These are phyloP conservation scores for Zapus hudsonius DNA, from an alignment of 2,113 vertebrate genomes.

Conservation along the genomic window DNA sequence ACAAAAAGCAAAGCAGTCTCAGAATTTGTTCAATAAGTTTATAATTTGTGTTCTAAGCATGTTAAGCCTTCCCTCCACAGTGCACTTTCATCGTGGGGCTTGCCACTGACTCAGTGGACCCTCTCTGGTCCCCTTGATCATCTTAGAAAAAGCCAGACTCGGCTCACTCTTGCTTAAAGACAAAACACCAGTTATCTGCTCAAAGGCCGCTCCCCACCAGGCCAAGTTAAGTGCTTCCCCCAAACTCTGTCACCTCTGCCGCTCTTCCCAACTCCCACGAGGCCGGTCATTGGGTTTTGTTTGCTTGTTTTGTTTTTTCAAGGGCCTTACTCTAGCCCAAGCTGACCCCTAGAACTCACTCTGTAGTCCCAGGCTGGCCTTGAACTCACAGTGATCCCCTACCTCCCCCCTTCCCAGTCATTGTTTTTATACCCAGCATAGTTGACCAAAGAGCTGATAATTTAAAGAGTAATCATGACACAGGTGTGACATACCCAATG, in stretches of 20 bases:
- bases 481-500: background rate
- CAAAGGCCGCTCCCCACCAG: background rate
- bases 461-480: background rate
- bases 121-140: background rate
- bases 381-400: too few relatives aligned
- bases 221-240: background rate
- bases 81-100: background rate
- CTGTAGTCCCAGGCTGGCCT: too few relatives aligned
- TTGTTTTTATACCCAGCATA: background rate
- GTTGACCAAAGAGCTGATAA: background rate
- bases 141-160: background rate
- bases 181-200: background rate
- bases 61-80: background rate
- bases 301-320: too few relatives aligned
- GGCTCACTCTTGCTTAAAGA: background rate
- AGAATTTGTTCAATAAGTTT: too few relatives aligned
- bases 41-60: too few relatives aligned
- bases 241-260: background rate
- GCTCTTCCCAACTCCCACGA: fast-evolving
- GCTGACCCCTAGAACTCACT: too few relatives aligned
- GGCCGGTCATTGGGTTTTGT: too few relatives aligned
- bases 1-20: too few relatives aligned
- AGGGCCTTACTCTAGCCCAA: too few relatives aligned
- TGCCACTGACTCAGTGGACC: background rate
- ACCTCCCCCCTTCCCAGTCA: too few relatives aligned